Conservation (phyloP, 2,797 vertebrate species). For the Anguilla marmorata region DNA sequence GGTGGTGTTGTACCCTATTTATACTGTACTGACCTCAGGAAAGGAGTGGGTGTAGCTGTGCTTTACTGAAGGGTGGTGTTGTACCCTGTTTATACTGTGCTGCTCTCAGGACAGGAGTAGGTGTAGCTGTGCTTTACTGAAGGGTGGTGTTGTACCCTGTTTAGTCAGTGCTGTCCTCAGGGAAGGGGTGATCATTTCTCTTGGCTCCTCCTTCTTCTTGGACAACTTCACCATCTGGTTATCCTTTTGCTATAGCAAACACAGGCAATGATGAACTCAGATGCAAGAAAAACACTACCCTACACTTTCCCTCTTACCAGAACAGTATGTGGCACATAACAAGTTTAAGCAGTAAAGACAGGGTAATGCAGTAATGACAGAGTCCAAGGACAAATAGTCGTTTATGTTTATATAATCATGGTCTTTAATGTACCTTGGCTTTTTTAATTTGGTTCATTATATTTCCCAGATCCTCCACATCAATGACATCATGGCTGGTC, state of each 20-base stretch:
- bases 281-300: neutral
- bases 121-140: neutral
- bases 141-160: conserved; percentile 77
- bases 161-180: conserved; percentile 86
- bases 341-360: neutral
- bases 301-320: neutral
- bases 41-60: neutral
- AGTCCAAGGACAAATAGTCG: neutral
- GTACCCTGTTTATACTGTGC: neutral
- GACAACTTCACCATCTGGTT: conserved; percentile 55
- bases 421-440: conserved; percentile 75
- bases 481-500: conserved; percentile 64
- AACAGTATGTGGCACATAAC: neutral
- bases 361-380: neutral
- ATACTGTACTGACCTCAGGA: too few species aligned
- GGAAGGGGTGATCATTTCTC: conserved; percentile 91
- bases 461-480: conserved; percentile 87
- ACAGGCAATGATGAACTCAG: neutral
- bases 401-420: neutral
- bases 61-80: neutral
- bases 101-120: too few species aligned
- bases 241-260: conserved; percentile 58
- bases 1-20: neutral
- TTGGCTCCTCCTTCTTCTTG: conserved; percentile 62
- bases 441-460: conserved; percentile 77